Base-by-base conservation (phyloP, 2,888 invertebrate species). In the Oscheius sp. region DNA sequence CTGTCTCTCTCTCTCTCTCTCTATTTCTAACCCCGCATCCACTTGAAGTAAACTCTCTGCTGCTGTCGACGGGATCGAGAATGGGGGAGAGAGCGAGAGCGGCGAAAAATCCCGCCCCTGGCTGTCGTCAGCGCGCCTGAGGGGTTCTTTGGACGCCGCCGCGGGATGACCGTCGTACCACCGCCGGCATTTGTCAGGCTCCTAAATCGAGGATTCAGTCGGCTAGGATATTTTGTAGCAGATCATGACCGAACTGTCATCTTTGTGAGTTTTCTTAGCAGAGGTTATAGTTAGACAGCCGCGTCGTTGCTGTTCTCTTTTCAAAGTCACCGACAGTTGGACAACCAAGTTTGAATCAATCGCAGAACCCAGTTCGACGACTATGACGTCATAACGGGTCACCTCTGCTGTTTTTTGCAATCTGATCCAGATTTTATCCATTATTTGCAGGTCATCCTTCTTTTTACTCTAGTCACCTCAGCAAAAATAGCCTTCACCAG, bases 401-500 rank as follows among this genome's bases (percentile, higher is more conserved):
- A 7, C 42, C 42, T 5, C 42, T 42, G 21, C 21, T 21, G 21
- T 42, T 42, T 42, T 42, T 42, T 42, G 7, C 42, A 42, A 7
- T 7, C 42, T 0, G 21, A 21, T 21, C 42, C 42, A 0, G 42
- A 42, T 21, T 21, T 21, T 21, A 42, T 42, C 42, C 42, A 42
- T 42, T 5, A 3, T 53, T 81, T 85, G 60, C 79, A 86, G 86
- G 76, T 83, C 62, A 81, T 82, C 57, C 79, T 87, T 65, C 63
- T 84, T 37, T 79, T 87, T 77, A 85, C 86, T 57, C 72, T 77
- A 42, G 57, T 87, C 63, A 79, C 77, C 76, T 87, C 86, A 62
- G 74, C 81, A 47, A 87, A 85, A 79, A 85, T 87, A 63, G 77
- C 77, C 33, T 84, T 87, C 73, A 87, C 87, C 42, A 75, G 79